phyloP scores from a whole-genome alignment of 64 coral and sea anemone species.

The Stylophora pistillata region DNA sequence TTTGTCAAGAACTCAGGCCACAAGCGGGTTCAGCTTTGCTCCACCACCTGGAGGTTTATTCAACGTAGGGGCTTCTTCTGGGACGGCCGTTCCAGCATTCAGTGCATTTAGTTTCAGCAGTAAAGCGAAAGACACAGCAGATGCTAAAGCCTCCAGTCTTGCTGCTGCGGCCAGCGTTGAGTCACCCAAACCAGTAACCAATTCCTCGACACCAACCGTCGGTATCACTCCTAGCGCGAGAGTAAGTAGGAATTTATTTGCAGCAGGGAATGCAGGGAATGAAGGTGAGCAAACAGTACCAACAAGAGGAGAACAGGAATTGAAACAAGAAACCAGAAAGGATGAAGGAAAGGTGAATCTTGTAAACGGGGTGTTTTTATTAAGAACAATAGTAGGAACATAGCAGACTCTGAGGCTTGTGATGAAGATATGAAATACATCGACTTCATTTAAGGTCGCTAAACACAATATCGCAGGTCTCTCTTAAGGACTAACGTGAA shows the following conservation, averaged over 20 bases:
- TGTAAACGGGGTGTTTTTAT: neutral
- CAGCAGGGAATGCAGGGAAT: neutral
- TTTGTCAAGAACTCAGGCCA: neutral
- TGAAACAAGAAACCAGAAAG: neutral
- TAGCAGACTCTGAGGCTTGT: neutral
- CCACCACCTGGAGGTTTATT: conserved; percentile 1
- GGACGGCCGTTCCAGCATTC: neutral
- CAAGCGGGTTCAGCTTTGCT: neutral
- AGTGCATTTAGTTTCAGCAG: neutral
- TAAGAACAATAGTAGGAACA: neutral
- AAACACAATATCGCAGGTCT: no score
- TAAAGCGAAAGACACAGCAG: neutral
- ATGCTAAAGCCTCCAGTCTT: neutral
- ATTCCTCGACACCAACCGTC: neutral
- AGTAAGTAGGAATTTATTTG: conserved; percentile 49
- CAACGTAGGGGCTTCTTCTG: neutral
- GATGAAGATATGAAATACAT: no score
- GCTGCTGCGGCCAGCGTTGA: neutral
- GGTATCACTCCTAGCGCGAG: conserved; percentile 25
- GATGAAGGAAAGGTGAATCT: neutral
- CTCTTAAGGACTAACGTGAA: no score
- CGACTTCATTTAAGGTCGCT: no score
- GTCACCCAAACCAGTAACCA: neutral
- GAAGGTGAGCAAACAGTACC: neutral
- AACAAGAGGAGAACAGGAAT: neutral